Conservation (phyloP, 2,797 vertebrate genomes). For the Fundulus diaphanus region DNA sequence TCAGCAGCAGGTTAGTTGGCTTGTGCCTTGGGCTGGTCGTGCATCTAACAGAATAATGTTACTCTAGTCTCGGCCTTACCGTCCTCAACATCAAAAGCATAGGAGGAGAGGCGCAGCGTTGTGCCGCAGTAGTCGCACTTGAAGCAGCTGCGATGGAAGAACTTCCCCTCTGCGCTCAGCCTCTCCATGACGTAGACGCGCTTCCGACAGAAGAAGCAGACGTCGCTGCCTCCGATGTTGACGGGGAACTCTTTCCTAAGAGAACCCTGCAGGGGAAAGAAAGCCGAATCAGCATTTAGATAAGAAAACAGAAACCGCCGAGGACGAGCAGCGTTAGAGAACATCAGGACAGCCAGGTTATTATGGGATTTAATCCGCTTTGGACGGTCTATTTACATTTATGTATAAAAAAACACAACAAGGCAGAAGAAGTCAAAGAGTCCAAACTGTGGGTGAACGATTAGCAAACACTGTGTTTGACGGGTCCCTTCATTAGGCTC, state of each 20-base stretch:
- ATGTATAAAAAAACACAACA: slow-evolving; percentile 6
- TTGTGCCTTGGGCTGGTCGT: neutral
- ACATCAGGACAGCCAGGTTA: neutral
- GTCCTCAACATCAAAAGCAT: slow-evolving; percentile 93
- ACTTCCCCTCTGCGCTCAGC: slow-evolving; percentile 96
- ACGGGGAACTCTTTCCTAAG: slow-evolving; percentile 96
- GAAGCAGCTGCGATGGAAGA: slow-evolving; percentile 99
- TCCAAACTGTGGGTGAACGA: slow-evolving; percentile 26
- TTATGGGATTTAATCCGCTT: neutral
- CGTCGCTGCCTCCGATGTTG: slow-evolving; percentile 96
- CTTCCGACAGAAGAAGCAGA: slow-evolving; percentile 95
- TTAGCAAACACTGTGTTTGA: slow-evolving; percentile 27
- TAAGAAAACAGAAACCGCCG: neutral
- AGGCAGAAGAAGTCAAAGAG: neutral
- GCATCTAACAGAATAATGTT: neutral
- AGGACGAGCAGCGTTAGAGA: neutral
- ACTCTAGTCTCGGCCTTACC: slow-evolving; percentile 79
- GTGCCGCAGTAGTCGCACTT: slow-evolving; percentile 95
- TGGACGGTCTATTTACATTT: neutral
- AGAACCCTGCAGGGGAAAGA: slow-evolving; percentile 83
- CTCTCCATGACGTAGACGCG: slow-evolving; percentile 98
- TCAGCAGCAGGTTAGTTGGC: no score
- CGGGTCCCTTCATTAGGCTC: slow-evolving; percentile 2
- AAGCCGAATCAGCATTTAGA: slow-evolving; percentile 2
- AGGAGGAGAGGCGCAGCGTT: slow-evolving; percentile 94